phyloP scores from a whole-genome alignment of 1,140 invertebrate genomes.

The Hyles vespertilio region DNA sequence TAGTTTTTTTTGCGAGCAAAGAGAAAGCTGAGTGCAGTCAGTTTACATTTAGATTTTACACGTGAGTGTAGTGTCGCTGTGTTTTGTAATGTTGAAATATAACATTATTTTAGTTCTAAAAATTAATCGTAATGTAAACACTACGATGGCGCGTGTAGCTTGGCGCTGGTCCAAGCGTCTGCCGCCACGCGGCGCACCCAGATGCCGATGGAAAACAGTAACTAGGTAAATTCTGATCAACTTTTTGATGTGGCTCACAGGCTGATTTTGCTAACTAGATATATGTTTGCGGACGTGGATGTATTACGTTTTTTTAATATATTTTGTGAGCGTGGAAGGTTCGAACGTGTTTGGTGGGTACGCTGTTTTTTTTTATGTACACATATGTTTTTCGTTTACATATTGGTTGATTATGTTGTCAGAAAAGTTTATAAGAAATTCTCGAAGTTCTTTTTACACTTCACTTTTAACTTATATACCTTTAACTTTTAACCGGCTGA shows the following conservation, averaged over 20 bases:
- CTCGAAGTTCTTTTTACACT: too few relatives aligned
- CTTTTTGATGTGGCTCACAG: slow-evolving; percentile 6
- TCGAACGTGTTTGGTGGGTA: too few relatives aligned
- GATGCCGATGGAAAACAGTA: slow-evolving; percentile 38
- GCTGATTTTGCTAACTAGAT: too few relatives aligned
- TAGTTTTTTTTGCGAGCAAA: slow-evolving; percentile 65
- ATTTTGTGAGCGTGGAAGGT: too few relatives aligned
- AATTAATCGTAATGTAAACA: slow-evolving; percentile 37
- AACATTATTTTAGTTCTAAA: slow-evolving; percentile 33
- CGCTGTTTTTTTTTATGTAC: too few relatives aligned
- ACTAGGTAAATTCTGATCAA: slow-evolving; percentile 16
- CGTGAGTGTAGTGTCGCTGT: slow-evolving; percentile 54
- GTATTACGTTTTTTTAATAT: too few relatives aligned
- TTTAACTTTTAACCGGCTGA: too few relatives aligned
- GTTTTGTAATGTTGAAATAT: slow-evolving; percentile 18
- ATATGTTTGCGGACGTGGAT: too few relatives aligned
- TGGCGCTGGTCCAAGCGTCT: slow-evolving; percentile 40
- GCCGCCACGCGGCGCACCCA: slow-evolving; percentile 29
- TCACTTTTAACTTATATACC: too few relatives aligned
- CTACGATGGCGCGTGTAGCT: slow-evolving; percentile 28
- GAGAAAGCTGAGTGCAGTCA: slow-evolving; percentile 60
- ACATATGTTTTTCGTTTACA: too few relatives aligned
- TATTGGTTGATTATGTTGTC: too few relatives aligned
- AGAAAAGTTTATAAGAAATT: too few relatives aligned
- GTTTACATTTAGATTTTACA: slow-evolving; percentile 48